Percentiles rank a stretch among this genome's conserved stretches.
These are phyloP conservation scores for Emys orbicularis DNA, from an alignment of 2,797 vertebrate genomes.

Conservation along the genomic window DNA sequence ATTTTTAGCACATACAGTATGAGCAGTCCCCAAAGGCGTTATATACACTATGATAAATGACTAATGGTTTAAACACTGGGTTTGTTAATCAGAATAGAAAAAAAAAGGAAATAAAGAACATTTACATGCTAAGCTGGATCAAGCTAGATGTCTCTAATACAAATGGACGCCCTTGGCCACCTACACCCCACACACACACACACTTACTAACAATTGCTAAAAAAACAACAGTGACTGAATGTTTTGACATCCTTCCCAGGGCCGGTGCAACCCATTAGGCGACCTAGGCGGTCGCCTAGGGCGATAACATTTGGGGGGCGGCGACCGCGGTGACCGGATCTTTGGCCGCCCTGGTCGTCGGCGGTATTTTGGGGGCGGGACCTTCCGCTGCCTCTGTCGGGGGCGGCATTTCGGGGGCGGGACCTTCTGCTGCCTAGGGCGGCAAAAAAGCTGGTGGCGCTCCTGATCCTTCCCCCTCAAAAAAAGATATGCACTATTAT, in stretches of 20 bases:
- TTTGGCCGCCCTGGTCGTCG: too few relatives aligned
- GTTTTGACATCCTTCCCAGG: neutral
- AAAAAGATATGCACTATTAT: neutral
- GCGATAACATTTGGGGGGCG: too few relatives aligned
- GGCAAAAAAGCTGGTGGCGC: too few relatives aligned
- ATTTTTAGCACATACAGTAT: neutral
- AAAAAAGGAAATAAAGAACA: neutral
- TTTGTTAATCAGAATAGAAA: neutral
- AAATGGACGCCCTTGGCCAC: neutral
- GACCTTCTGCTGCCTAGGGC: too few relatives aligned
- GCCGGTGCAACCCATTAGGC: too few relatives aligned
- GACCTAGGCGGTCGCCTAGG: too few relatives aligned
- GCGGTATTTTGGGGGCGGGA: too few relatives aligned
- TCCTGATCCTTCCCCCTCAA: neutral
- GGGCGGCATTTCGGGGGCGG: too few relatives aligned
- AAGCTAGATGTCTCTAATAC: neutral
- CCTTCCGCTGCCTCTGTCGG: too few relatives aligned
- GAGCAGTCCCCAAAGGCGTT: neutral
- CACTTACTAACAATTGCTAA: neutral
- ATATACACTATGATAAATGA: neutral
- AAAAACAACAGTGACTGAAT: neutral
- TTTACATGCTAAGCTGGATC: neutral
- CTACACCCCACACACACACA: neutral
- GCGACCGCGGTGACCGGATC: too few relatives aligned
- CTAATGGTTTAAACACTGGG: neutral